Conservation (phyloP, 35 echinoderm and acorn worm genomes). For the Apostichopus parvimensis region DNA sequence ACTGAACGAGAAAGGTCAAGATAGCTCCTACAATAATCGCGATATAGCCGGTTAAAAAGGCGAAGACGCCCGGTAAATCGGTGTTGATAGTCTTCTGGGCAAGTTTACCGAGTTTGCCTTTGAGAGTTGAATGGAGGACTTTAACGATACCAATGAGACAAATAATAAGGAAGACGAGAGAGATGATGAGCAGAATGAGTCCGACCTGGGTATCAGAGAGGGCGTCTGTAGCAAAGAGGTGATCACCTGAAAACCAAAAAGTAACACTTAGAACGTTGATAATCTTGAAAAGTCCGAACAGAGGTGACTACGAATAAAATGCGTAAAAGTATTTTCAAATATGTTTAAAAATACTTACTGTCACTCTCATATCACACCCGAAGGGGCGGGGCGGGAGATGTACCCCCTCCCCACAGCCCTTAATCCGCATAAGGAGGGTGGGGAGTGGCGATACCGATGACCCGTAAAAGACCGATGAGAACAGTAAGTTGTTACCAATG, state of each 20-base stretch:
- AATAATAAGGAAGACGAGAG: slow-evolving; percentile 57
- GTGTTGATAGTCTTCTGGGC: slow-evolving; percentile 78
- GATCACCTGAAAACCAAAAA: slow-evolving; percentile 45
- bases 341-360: too few relatives aligned
- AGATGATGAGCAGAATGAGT: slow-evolving; percentile 62
- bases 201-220: slow-evolving; percentile 58
- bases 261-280: too few relatives aligned
- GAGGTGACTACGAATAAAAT: too few relatives aligned
- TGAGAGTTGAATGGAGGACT: slow-evolving; percentile 71
- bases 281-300: too few relatives aligned
- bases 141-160: slow-evolving; percentile 78
- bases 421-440: too few relatives aligned
- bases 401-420: too few relatives aligned
- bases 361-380: too few relatives aligned
- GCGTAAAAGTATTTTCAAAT: too few relatives aligned
- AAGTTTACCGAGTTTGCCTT: slow-evolving; percentile 64
- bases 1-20: slow-evolving; percentile 80
- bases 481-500: too few relatives aligned
- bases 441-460: too few relatives aligned
- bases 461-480: too few relatives aligned
- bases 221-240: slow-evolving; percentile 63
- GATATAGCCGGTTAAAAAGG: slow-evolving; percentile 63
- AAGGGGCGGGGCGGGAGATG: too few relatives aligned
- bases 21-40: slow-evolving; percentile 66
- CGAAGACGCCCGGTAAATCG: slow-evolving; percentile 62